Evolutionary conservation across 2,113 vertebrate species (phyloP), one percentile per base, ranked within the genome.

Genomic region (Ploceus nigricollis): DNA sequence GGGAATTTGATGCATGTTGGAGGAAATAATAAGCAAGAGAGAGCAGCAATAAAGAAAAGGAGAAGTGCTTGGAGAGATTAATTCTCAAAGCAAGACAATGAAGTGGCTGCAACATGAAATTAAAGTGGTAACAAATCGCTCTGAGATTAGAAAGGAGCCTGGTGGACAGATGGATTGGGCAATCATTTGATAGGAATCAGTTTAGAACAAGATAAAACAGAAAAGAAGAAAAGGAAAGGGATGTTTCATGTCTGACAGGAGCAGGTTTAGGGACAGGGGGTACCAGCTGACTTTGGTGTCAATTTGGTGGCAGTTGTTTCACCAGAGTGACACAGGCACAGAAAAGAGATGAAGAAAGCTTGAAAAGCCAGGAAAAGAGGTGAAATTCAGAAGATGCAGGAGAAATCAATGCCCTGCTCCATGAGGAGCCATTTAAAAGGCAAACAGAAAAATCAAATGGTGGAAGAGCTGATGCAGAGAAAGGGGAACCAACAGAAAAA

Each of bases 101-200:
- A 70, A 83, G 85, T 18, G 50, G 47, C 51, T 76, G 71, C 58
- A 88, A 53, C n/a, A 40, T 1, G 51, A 35, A 83, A 33, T 45
- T 40, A 56, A 73, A 80, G 48, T 14, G 42, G 81, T 19, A 48
- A 81, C 66, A 90, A 72, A 92, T 73, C 87, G 85, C 57, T 42
- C n/a, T 7, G 35, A 82, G 78, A 50, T 92, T 70, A 82, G 70
- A 75, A 76, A 87, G 82, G 60, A 86, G 45, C 24, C 45, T 18
- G 50, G 66, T 13, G 54, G 84, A 31, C 79, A 84, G 94, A 93
- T 88, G 88, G 88, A 96, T 95, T 58, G 92, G 87, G 60, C 88
- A 97, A 95, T 97, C 95, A 94, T 93, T 79, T 96, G 92, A 94
- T 95, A 96, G 2, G 35, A 69, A 94, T 94, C 94, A 66, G 88